These are phyloP conservation scores for Hypanus sabinus DNA, from an alignment of 2,113 vertebrate genomes.

Conservation along the genomic window DNA sequence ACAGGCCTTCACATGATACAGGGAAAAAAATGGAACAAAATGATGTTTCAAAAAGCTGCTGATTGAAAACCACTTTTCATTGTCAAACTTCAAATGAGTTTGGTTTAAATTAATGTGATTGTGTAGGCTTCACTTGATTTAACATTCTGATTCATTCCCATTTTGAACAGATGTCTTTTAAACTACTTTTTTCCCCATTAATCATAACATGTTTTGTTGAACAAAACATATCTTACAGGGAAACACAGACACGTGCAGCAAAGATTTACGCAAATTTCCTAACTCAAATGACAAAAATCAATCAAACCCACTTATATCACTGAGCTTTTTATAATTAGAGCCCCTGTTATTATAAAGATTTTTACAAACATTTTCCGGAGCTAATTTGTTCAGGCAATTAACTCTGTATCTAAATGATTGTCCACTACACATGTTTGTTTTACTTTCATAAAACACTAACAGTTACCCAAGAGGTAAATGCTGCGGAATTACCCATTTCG, in stretches of 20 bases:
- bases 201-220: not conserved
- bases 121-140: not conserved
- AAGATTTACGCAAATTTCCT: not conserved
- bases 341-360: not conserved
- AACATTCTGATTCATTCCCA: not conserved
- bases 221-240: not conserved
- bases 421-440: conserved; percentile 9
- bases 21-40: not conserved
- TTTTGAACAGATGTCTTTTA: conserved; percentile 6
- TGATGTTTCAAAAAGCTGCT: not conserved
- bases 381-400: conserved; percentile 21
- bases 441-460: conserved; percentile 21
- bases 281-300: not conserved
- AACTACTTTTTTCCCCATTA: not conserved
- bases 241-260: not conserved
- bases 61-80: not conserved
- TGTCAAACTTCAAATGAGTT: not conserved
- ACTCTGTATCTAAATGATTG: not conserved
- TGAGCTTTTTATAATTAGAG: conserved; percentile 2
- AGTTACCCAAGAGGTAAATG: conserved; percentile 28
- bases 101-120: not conserved
- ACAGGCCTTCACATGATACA: not conserved
- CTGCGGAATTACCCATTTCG: conserved; percentile 16
- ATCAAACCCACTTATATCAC: not conserved
- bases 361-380: conserved; percentile 18